phyloP scores from a whole-genome alignment of 1,140 invertebrate species.

The Diorhabda carinulata region DNA sequence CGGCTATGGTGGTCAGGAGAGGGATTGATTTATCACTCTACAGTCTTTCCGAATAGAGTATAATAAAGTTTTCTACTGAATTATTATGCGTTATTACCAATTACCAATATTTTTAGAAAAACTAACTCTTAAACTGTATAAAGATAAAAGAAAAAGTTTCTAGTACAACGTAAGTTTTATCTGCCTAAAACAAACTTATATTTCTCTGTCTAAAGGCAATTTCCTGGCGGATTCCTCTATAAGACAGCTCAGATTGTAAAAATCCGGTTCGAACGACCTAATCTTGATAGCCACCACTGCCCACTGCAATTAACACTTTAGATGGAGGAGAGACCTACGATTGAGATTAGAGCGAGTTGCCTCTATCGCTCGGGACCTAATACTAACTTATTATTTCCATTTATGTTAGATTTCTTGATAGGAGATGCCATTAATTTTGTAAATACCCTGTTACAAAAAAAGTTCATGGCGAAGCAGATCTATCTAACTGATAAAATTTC shows the following conservation, averaged over 20 bases:
- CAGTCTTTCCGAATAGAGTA: no score
- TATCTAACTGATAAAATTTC: neutral
- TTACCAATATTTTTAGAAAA: no score
- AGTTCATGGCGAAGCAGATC: constrained; percentile 8
- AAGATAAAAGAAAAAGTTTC: neutral
- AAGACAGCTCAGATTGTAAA: constrained; percentile 33
- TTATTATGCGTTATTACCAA: no score
- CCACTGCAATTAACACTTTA: constrained; percentile 37
- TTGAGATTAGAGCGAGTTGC: constrained; percentile 15
- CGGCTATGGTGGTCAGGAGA: no score
- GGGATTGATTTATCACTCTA: no score
- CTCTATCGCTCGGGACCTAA: constrained; percentile 5
- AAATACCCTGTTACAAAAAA: constrained; percentile 8
- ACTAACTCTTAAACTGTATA: neutral
- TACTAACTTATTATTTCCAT: constrained; percentile 21
- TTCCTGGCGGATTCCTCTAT: constrained; percentile 37
- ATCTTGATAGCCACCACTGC: constrained; percentile 36
- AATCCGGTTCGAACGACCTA: constrained; percentile 21
- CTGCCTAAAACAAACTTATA: constrained; percentile 41
- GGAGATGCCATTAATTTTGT: constrained; percentile 16
- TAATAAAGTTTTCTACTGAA: no score
- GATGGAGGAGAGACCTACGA: constrained; percentile 11
- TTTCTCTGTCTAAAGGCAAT: constrained; percentile 41
- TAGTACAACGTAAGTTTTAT: constrained; percentile 27
- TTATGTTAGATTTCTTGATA: constrained; percentile 14